Percentiles rank a stretch among this genome's conserved stretches.
These are phyloP conservation scores for Rhopalosiphum maidis DNA, from an alignment of 1,140 invertebrate genomes.

Conservation along the genomic window DNA sequence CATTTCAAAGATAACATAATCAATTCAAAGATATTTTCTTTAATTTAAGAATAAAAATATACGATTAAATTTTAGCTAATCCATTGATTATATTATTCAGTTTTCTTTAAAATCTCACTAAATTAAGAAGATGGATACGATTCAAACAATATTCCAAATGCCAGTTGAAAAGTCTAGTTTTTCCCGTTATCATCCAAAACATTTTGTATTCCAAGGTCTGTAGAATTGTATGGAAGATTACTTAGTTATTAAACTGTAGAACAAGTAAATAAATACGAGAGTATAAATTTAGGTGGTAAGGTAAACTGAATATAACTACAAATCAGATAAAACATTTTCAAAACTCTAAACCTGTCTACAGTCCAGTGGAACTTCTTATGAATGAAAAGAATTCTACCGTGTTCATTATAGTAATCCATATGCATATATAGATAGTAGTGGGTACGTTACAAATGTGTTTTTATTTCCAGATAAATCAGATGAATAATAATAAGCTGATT, in stretches of 20 bases:
- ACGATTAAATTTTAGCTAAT: too few species aligned
- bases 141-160: too few species aligned
- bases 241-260: too few species aligned
- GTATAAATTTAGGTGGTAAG: background rate
- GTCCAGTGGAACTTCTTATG: constrained; percentile 15
- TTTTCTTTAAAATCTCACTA: too few species aligned
- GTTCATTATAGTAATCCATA: constrained; percentile 53
- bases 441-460: constrained; percentile 42
- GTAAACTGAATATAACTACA: background rate
- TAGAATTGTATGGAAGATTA: constrained; percentile 39
- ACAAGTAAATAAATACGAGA: background rate
- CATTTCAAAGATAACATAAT: too few species aligned
- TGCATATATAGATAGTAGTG: background rate
- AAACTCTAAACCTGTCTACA: constrained; percentile 42
- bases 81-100: too few species aligned
- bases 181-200: constrained; percentile 19
- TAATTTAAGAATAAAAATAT: too few species aligned
- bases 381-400: constrained; percentile 52
- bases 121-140: too few species aligned
- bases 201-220: background rate
- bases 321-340: constrained; percentile 25
- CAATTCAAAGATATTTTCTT: too few species aligned
- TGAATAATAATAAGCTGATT: constrained; percentile 45
- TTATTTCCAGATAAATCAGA: constrained; percentile 40
- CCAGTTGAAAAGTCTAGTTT: too few species aligned